Evolutionary conservation across 2,113 vertebrate species (phyloP).

Genomic region (Diphyllodes magnificus): DNA sequence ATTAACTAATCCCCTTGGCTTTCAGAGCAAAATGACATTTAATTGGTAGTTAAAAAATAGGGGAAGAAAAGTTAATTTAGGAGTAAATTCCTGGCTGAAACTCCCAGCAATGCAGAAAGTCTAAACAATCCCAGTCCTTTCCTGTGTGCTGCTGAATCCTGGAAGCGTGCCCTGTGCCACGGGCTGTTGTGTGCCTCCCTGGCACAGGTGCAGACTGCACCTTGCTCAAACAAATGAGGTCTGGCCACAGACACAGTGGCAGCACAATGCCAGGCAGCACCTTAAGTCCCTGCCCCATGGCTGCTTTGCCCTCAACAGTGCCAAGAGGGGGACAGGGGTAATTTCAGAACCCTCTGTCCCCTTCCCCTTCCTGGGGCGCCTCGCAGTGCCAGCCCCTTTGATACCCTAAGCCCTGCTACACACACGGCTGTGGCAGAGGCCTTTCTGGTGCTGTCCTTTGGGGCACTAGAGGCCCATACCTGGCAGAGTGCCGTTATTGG

Average conservation of each 20-base stretch:
- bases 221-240: neutral
- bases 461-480: conserved; percentile 57
- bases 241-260: fast-evolving
- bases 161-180: neutral
- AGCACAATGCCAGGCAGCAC: neutral
- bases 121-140: neutral
- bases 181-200: neutral
- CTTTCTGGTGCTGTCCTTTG: neutral
- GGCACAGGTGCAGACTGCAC: neutral
- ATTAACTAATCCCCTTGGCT: neutral
- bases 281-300: fast-evolving
- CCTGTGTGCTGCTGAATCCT: neutral
- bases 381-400: fast-evolving
- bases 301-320: neutral
- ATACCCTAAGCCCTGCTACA: neutral
- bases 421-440: neutral
- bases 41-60: neutral
- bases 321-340: neutral
- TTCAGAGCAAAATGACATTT: neutral
- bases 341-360: neutral
- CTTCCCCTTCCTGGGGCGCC: neutral
- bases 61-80: neutral
- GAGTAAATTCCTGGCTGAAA: neutral
- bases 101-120: neutral
- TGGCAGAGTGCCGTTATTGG: conserved; percentile 91